These are phyloP conservation scores for Germaria angustata DNA, from an alignment of 2,888 invertebrate species.

Conservation along the genomic window DNA sequence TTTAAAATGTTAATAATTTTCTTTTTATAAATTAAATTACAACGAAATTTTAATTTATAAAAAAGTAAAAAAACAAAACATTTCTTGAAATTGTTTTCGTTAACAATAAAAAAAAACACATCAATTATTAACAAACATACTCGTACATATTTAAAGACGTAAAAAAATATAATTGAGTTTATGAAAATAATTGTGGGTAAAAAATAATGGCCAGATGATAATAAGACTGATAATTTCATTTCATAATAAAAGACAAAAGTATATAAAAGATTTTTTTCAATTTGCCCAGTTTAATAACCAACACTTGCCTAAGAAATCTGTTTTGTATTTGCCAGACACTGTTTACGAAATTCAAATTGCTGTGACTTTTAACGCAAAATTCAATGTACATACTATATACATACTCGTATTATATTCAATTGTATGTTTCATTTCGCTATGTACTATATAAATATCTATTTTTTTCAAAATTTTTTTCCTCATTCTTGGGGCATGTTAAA, in stretches of 20 bases:
- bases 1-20: neutral
- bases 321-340: neutral
- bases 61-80: neutral
- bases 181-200: neutral
- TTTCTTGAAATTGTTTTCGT: neutral
- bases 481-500: slow-evolving; percentile 61
- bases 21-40: neutral
- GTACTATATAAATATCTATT: neutral
- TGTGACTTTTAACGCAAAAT: neutral
- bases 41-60: neutral
- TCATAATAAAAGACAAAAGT: neutral
- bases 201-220: slow-evolving; percentile 9
- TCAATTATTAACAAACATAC: slow-evolving; percentile 9
- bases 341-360: neutral
- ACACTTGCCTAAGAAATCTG: neutral
- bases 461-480: slow-evolving; percentile 39
- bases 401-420: slow-evolving; percentile 28
- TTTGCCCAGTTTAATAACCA: neutral
- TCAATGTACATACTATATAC: too few species aligned
- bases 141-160: too few species aligned
- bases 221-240: slow-evolving; percentile 21
- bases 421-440: neutral
- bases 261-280: too few species aligned
- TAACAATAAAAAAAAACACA: neutral
- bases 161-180: slow-evolving; percentile 11